Base-by-base conservation (phyloP, 2,888 invertebrate genomes). In the Eupithecia abbreviata region DNA sequence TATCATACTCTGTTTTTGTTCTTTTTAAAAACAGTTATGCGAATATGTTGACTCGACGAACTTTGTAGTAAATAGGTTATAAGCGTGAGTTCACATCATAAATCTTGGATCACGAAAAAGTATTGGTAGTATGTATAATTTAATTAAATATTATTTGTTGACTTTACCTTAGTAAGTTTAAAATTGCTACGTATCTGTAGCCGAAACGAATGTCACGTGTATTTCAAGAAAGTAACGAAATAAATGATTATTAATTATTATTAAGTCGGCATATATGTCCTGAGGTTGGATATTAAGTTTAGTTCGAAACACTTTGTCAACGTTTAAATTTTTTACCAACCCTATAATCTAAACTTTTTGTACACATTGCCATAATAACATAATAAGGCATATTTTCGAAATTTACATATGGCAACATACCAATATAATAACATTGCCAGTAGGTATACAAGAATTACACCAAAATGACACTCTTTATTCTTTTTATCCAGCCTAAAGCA, bases 321-420 rank as follows among this genome's bases (percentile, higher is more conserved):
- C 45, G 45, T 49, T 47, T 15, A 15, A 13, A 2, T 68, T 43
- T 49, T 49, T 12, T 45, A 45, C 5, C 69, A 69, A 69, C 69
- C 47, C 69, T 69, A 49, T 5, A 49, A 45, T 18, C 47, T 13
- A 69, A 45, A 6, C 9, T 49, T 42, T 78, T 78, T 78, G 78
- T 78, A 77, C 72, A 65, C 43, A 73, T 71, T 45, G 73, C 78
- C 71, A 42, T n/a, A 68, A 58, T 71, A 73, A 67, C 49, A 67
- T 71, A 69, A 47, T 72, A 72, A 72, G 71, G 75, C 78, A 75
- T 72, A 79, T 79, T 71, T 78, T 79, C 79, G 72, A 81, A 79
- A 75, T 77, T 77, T 74, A 76, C 15, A 74, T 74, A 76, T 80
- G 79, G 78, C 76, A 81, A 82, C 76, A 81, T 80, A 79, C 75